Percentiles rank a stretch among this genome's conserved stretches.
These are phyloP conservation scores for Drosophila mayaguana DNA, from an alignment of 2,888 invertebrate species.

Conservation along the genomic window DNA sequence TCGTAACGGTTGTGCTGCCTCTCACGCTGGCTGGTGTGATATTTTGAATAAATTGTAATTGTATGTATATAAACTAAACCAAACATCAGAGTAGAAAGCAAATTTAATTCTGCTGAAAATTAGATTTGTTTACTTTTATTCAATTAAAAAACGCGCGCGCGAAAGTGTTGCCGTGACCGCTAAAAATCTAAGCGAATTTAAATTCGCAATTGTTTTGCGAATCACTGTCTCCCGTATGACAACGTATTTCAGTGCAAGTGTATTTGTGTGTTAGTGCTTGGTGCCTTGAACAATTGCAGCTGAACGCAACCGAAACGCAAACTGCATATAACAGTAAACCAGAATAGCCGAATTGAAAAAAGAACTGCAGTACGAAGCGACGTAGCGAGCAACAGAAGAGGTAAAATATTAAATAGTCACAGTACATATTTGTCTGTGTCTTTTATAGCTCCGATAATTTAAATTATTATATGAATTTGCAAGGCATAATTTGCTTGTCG, in stretches of 20 bases:
- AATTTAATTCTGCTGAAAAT: constrained; percentile 39
- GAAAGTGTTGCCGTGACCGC: constrained; percentile 53
- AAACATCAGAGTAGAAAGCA: constrained; percentile 19
- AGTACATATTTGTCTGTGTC: background rate
- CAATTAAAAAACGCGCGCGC: constrained; percentile 39
- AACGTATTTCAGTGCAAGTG: constrained; percentile 11
- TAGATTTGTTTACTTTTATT: constrained; percentile 63
- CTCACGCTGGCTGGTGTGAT: constrained; percentile 13
- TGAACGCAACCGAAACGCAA: constrained; percentile 34
- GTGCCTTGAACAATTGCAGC: constrained; percentile 42
- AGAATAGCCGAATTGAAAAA: constrained; percentile 27
- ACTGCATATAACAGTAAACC: constrained; percentile 57
- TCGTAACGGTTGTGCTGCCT: constrained; percentile 54
- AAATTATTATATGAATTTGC: constrained; percentile 21
- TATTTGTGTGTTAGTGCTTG: constrained; percentile 25
- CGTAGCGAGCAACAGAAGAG: constrained; percentile 11
- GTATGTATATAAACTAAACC: constrained; percentile 29
- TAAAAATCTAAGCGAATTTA: constrained; percentile 41
- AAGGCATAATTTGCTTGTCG: constrained; percentile 19
- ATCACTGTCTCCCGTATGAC: constrained; percentile 12
- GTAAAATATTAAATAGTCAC: constrained; percentile 12
- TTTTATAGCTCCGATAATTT: constrained; percentile 26
- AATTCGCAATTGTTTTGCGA: constrained; percentile 42
- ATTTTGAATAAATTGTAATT: constrained; percentile 55
- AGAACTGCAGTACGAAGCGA: constrained; percentile 3